Evolutionary conservation across 2,888 invertebrate genomes (phyloP).

Genomic region (Lasioglossum zephyrum): DNA sequence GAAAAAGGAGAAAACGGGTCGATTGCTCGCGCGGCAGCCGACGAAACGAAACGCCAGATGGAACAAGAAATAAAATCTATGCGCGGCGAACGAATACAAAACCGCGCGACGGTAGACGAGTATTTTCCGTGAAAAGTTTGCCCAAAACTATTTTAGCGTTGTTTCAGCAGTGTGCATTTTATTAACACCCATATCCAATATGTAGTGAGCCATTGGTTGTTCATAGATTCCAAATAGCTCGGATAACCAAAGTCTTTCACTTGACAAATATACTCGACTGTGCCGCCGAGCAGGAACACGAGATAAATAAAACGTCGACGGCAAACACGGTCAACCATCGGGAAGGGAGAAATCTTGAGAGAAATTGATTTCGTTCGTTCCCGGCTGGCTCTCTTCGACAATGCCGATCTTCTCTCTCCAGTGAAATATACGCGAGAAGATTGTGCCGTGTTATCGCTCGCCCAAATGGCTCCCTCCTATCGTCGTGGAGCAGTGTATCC

Average conservation of each 20-base stretch:
- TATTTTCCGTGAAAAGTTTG: too few relatives aligned
- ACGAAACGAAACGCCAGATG: not conserved
- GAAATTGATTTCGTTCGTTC: not conserved
- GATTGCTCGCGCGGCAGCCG: constrained; percentile 1
- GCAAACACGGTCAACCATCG: not conserved
- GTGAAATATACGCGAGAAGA: not conserved
- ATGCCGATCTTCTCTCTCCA: not conserved
- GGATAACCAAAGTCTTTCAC: too few relatives aligned
- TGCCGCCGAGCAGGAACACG: not conserved
- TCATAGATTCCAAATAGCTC: too few relatives aligned
- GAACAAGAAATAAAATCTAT: not conserved
- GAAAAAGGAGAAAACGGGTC: not conserved
- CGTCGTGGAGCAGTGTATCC: not conserved
- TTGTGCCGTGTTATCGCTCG: not conserved
- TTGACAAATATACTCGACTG: too few relatives aligned
- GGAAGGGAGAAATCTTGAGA: not conserved
- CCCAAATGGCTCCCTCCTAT: not conserved
- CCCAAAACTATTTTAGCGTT: too few relatives aligned
- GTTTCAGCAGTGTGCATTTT: too few relatives aligned
- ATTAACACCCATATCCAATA: too few relatives aligned
- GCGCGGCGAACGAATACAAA: not conserved
- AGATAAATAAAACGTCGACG: not conserved
- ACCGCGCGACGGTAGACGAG: not conserved
- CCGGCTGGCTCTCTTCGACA: not conserved
- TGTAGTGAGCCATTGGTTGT: too few relatives aligned